Evolutionary conservation across 1,140 invertebrate species (phyloP).

Genomic region (Telenomus remus): DNA sequence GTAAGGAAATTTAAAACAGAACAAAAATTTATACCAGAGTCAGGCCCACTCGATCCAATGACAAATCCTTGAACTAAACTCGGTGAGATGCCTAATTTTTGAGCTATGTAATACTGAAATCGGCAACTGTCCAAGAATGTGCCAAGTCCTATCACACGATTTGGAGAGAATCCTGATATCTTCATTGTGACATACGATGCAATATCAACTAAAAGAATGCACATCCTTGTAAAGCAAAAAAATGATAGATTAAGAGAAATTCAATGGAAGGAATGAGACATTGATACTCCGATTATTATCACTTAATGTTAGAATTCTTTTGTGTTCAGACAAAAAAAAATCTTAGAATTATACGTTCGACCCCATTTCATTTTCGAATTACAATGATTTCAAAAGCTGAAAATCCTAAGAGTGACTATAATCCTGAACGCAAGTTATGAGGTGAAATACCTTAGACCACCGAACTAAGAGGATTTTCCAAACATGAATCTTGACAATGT

Average conservation of each 20-base stretch:
- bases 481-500: slow-evolving; percentile 30
- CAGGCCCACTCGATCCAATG: slow-evolving; percentile 78
- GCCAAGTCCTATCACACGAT: slow-evolving; percentile 79
- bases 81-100: slow-evolving; percentile 77
- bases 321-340: neutral
- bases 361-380: slow-evolving; percentile 16
- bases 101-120: slow-evolving; percentile 77
- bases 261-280: neutral
- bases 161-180: slow-evolving; percentile 78
- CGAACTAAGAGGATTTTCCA: slow-evolving; percentile 26
- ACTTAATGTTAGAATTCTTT: neutral
- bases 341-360: neutral
- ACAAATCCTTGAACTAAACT: slow-evolving; percentile 77
- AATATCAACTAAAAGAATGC: slow-evolving; percentile 76
- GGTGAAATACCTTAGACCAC: slow-evolving; percentile 26
- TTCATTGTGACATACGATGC: slow-evolving; percentile 81
- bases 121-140: slow-evolving; percentile 79
- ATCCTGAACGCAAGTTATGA: slow-evolving; percentile 29
- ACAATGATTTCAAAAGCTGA: slow-evolving; percentile 10
- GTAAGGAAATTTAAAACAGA: too few species aligned
- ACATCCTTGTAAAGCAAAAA: neutral
- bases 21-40: slow-evolving; percentile 71
- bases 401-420: slow-evolving; percentile 12
- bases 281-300: neutral
- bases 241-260: neutral